Evolutionary conservation across 2,113 vertebrate genomes (phyloP).

Genomic region (Pachycephala philippinensis): DNA sequence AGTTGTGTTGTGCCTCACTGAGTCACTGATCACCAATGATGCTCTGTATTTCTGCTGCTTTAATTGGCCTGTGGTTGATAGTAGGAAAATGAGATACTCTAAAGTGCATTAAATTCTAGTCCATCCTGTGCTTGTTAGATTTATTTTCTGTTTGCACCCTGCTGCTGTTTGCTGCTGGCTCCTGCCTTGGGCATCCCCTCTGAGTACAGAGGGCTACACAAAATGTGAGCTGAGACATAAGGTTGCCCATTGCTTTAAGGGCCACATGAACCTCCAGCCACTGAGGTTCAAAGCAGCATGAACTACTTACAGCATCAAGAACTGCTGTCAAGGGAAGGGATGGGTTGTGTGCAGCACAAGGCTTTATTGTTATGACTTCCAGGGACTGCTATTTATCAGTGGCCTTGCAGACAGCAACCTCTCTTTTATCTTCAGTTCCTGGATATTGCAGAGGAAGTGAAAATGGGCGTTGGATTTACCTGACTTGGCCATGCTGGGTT

Average conservation of each 20-base stretch:
- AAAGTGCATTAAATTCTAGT: background rate
- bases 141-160: background rate
- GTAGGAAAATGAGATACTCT: background rate
- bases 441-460: background rate
- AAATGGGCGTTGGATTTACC: background rate
- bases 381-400: background rate
- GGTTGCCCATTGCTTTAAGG: background rate
- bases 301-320: background rate
- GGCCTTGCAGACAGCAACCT: background rate
- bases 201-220: background rate
- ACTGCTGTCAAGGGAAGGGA: background rate
- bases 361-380: background rate
- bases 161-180: background rate
- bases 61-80: background rate
- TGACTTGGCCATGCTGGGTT: background rate
- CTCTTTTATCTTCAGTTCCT: background rate
- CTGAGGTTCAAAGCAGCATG: background rate
- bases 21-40: background rate
- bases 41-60: background rate
- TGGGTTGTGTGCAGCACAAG: background rate
- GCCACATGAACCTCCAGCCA: background rate
- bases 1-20: background rate
- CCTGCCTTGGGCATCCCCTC: background rate
- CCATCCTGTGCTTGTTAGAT: background rate
- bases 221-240: background rate